phyloP scores from a whole-genome alignment of 2,113 vertebrate species.

The Phaethon lepturus region DNA sequence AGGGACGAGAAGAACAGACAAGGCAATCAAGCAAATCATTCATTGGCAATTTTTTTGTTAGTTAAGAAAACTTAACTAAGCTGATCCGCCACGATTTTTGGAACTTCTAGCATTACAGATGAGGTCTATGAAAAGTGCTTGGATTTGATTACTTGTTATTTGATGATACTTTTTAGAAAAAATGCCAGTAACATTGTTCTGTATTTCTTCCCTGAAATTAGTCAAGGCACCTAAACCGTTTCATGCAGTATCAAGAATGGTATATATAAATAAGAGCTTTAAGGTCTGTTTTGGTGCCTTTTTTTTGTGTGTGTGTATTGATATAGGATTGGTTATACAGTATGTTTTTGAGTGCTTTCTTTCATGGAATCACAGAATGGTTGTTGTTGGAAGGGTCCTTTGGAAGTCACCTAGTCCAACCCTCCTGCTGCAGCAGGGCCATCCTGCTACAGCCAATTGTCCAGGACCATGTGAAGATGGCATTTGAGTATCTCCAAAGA shows the following conservation, averaged over 20 bases:
- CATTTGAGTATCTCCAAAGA: background rate
- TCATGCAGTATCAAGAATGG: background rate
- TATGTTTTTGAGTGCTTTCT: background rate
- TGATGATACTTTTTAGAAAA: background rate
- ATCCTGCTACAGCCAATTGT: background rate
- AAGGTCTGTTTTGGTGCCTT: background rate
- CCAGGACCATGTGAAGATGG: background rate
- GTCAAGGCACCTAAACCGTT: background rate
- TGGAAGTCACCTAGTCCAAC: background rate
- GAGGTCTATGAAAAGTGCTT: background rate
- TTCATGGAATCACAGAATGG: background rate
- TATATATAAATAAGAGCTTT: background rate
- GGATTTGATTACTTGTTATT: background rate
- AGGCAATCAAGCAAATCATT: background rate
- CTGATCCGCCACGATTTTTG: background rate
- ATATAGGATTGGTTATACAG: background rate
- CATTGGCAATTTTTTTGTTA: background rate
- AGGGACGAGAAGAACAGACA: background rate
- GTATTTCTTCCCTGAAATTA: background rate
- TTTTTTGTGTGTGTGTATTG: background rate
- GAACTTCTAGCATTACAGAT: background rate
- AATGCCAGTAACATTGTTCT: background rate
- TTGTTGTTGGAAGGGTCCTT: background rate
- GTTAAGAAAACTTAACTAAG: background rate
- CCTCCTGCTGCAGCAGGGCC: background rate